Conservation (phyloP, 2,888 invertebrate genomes). For the Salticus scenicus region DNA sequence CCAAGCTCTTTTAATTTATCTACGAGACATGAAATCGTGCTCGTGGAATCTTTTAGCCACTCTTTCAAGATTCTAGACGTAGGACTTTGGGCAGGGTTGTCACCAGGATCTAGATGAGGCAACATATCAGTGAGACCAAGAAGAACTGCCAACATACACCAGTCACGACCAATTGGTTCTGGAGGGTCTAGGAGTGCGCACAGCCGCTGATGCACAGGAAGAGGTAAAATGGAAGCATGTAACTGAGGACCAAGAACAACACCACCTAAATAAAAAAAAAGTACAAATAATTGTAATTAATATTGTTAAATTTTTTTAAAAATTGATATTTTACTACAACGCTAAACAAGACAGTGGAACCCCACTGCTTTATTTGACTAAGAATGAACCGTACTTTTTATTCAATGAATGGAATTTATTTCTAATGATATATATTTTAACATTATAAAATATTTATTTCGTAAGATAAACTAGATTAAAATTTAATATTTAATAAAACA, state of each 20-base stretch:
- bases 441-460: too few relatives aligned
- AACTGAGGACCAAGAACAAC: conserved; percentile 79
- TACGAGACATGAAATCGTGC: conserved; percentile 79
- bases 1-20: conserved; percentile 80
- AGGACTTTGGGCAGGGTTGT: conserved; percentile 69
- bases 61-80: conserved; percentile 77
- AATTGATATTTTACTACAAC: too few relatives aligned
- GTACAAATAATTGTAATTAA: not conserved
- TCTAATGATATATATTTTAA: too few relatives aligned
- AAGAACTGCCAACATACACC: conserved; percentile 79
- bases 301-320: too few relatives aligned
- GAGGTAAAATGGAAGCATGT: conserved; percentile 80
- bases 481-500: too few relatives aligned
- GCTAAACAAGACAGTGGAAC: too few relatives aligned
- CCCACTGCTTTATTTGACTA: too few relatives aligned
- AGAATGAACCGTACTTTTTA: too few relatives aligned
- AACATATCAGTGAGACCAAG: conserved; percentile 79
- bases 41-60: conserved; percentile 77
- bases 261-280: conserved; percentile 13
- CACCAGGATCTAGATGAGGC: conserved; percentile 77
- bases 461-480: too few relatives aligned
- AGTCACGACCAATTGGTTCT: conserved; percentile 79
- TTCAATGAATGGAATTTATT: too few relatives aligned
- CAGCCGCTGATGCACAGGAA: conserved; percentile 79
- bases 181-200: conserved; percentile 78